Percentiles rank a stretch among this genome's conserved stretches.
Conservation (phyloP, 2,888 invertebrate genomes). For the Catocala fraxini region DNA sequence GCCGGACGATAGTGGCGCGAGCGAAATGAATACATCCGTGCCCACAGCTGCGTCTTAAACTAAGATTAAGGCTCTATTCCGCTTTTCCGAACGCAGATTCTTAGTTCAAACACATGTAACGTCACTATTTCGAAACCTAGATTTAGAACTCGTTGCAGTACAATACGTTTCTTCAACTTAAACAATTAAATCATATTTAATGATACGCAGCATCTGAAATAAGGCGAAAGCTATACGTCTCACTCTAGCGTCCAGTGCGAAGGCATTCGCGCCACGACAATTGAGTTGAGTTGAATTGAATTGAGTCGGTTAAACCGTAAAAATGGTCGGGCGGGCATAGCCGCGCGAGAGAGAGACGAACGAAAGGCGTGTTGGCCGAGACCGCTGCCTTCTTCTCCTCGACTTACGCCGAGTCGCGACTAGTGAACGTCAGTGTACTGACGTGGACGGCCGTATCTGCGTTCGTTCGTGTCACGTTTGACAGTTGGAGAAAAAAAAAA, state of each 20-base stretch:
- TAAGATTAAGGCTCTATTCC: conserved; percentile 84
- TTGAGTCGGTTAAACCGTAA: conserved; percentile 87
- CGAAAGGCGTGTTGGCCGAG: conserved; percentile 86
- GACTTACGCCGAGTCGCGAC: conserved; percentile 84
- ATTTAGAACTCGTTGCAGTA: conserved; percentile 42
- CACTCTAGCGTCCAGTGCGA: conserved; percentile 85
- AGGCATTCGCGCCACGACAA: conserved; percentile 86
- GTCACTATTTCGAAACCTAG: conserved; percentile 55
- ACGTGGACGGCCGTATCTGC: conserved; percentile 79
- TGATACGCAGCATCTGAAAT: conserved; percentile 64
- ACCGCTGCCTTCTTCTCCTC: conserved; percentile 87
- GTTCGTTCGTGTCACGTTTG: conserved; percentile 69
- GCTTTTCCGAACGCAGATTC: conserved; percentile 77
- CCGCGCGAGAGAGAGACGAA: conserved; percentile 84
- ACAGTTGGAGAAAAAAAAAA: conserved; percentile 76
- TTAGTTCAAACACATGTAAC: conserved; percentile 70
- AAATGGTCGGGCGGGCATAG: conserved; percentile 85
- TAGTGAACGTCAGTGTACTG: conserved; percentile 86
- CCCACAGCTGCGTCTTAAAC: conserved; percentile 80
- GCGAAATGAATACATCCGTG: conserved; percentile 73
- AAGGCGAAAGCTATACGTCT: conserved; percentile 77
- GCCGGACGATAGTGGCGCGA: conserved; percentile 84
- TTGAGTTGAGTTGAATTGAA: conserved; percentile 88
- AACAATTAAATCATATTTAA: conserved; percentile 52
- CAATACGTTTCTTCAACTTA: conserved; percentile 27